Evolutionary conservation across 2,888 invertebrate species (phyloP).

Genomic region (Amorpha juglandis): DNA sequence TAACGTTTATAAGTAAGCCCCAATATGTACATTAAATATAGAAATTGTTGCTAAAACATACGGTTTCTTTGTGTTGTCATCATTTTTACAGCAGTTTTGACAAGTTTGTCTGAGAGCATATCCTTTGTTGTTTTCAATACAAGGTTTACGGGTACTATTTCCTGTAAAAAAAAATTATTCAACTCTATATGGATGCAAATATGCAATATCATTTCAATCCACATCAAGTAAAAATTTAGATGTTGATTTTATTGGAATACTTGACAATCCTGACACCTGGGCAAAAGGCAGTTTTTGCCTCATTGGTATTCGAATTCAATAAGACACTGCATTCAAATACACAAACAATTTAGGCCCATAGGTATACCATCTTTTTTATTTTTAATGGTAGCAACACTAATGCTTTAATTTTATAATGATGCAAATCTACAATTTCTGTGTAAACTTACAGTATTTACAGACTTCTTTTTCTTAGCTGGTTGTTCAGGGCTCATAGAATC

Average conservation of each 20-base stretch:
- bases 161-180: slow-evolving; percentile 66
- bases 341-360: too few relatives aligned
- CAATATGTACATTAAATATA: too few relatives aligned
- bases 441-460: slow-evolving; percentile 63
- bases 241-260: too few relatives aligned
- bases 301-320: too few relatives aligned
- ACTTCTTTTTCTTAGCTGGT: slow-evolving; percentile 73
- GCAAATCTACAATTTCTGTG: background rate
- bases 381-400: too few relatives aligned
- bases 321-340: too few relatives aligned
- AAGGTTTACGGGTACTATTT: slow-evolving; percentile 85
- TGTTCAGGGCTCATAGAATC: slow-evolving; percentile 74
- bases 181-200: background rate
- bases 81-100: slow-evolving; percentile 83
- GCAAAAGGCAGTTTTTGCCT: too few relatives aligned
- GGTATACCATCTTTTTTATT: too few relatives aligned
- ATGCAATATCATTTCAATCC: too few relatives aligned
- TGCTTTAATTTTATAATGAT: background rate
- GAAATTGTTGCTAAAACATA: slow-evolving; percentile 59
- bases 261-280: too few relatives aligned
- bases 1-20: too few relatives aligned
- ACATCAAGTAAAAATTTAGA: too few relatives aligned
- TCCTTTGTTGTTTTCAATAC: slow-evolving; percentile 86
- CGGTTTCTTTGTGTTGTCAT: slow-evolving; percentile 87
- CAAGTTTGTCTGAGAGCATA: slow-evolving; percentile 78